phyloP scores from a whole-genome alignment of 2,888 invertebrate genomes.

The Hermaeophaga mercurialis region DNA sequence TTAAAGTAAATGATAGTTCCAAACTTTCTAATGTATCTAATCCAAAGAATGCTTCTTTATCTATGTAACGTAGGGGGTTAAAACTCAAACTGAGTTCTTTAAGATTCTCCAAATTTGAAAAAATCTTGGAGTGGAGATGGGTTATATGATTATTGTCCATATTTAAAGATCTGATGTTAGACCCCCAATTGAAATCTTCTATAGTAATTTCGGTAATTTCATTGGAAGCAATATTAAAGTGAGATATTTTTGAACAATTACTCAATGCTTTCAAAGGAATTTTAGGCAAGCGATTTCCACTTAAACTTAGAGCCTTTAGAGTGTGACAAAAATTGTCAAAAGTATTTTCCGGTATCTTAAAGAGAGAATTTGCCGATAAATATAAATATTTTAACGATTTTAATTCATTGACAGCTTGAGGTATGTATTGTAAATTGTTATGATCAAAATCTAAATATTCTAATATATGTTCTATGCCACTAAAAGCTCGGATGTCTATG shows the following conservation, averaged over 20 bases:
- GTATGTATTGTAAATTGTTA: conserved; percentile 74
- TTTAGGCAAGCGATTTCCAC: conserved; percentile 77
- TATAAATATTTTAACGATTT: conserved; percentile 79
- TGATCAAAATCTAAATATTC: conserved; percentile 85
- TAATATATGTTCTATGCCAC: conserved; percentile 72
- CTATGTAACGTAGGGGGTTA: conserved; percentile 84
- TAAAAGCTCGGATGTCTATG: conserved; percentile 74
- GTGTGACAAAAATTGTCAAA: conserved; percentile 64
- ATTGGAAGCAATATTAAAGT: conserved; percentile 88
- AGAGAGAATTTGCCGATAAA: conserved; percentile 78
- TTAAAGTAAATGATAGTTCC: conserved; percentile 68
- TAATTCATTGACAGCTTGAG: conserved; percentile 71
- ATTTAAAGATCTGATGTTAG: conserved; percentile 78
- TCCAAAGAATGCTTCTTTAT: conserved; percentile 79
- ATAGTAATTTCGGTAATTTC: conserved; percentile 77
- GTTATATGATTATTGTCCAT: conserved; percentile 84
- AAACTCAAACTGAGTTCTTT: conserved; percentile 90
- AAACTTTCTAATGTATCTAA: conserved; percentile 78
- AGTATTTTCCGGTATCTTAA: conserved; percentile 67
- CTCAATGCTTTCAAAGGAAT: conserved; percentile 73
- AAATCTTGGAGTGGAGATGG: conserved; percentile 71
- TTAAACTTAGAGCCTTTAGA: conserved; percentile 77
- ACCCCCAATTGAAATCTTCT: conserved; percentile 82
- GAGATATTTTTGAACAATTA: conserved; percentile 77
- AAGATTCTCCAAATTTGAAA: conserved; percentile 74